Base-by-base conservation (phyloP, 2,888 invertebrate species). In the Heliconius sara region DNA sequence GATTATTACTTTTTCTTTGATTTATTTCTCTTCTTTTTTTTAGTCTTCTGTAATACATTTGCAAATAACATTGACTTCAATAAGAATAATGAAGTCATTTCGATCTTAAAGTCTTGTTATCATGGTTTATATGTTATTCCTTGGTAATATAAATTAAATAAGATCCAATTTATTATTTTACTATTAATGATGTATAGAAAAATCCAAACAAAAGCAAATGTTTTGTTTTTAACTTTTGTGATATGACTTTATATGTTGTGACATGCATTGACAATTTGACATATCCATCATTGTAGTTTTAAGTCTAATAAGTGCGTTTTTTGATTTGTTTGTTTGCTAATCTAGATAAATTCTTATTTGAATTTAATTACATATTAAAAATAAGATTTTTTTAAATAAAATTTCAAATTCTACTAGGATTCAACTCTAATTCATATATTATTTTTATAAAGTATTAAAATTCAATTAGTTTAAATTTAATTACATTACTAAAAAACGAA, bases 21-120 rank as follows among this genome's bases (percentile, higher is more conserved):
- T 80, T 89, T 89, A 27, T 81, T 81, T 85, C 88, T 91, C 82
- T 90, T 92, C 83, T 90, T 91, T 82, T 89, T 91, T 82, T 91
- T 92, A 65, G 86, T 88, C 82, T 90, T 91, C 79, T 92, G 88
- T 81, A 92, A 84, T 76, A 91, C 90, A 82, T 90, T 93, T 78
- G 92, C 91, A 83, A 92, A 89, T 81, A 95, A 84, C 90, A 95
- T 91, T 30, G 94, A 93, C 81, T 94, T 93, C 60, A 94, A 83
- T 83, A 94, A 84, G 79, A 95, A 83, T 80, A 94, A 87, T 16
- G 94, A 93, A 84, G 92, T 89, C 94, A 94, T 94, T 72, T 19
- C 74, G 60, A 13, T 22, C 12, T 30, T 60, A 73, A 57, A 57
- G 13, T 39, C 60, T 73, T 30, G 34, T 60, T 34, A n/a, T 73